Base-by-base conservation (phyloP, 2,888 invertebrate species). In the Kuschelorhynchus macadamiae region DNA sequence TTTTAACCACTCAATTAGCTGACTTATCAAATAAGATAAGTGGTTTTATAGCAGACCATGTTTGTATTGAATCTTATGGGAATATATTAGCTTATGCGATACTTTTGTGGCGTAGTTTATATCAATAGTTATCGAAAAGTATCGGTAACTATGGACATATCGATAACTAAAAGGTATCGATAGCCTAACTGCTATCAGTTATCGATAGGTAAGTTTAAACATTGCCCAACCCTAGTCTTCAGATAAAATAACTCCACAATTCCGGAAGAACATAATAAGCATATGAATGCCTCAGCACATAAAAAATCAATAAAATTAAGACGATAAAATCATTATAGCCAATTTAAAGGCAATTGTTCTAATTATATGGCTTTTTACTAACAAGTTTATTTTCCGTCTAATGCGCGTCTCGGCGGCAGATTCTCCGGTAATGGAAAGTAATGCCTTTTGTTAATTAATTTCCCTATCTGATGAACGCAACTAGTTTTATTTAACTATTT, bases 301-400 rank as follows among this genome's bases (percentile, higher is more conserved):
- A 52, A 33, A 62, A 67, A 52, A 59, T 60, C 67, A 63, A 63
- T 67, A 67, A 71, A 64, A 63, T 67, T 62, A 67, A 62, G 39
- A 41, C 47, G 36, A 62, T 57, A 53, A 57, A 52, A 67, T 67
- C 67, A 50, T 36, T 33, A 41, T 17, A 33, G 32, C 59, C 59
- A 55, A 67, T 67, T 71, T 71, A 67, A 71, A 71, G 67, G 64
- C 60, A 60, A 71, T 71, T 71, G 64, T 71, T 59, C 63, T 70
- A 42, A 67, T 67, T 46, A 39, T n/a, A 17, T 49, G 1, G 9
- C 14, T 41, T 53, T 68, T 68, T 64, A 14, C 36, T 52, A 63
- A 67, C 57, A 63, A 57, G 70, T 67, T 67, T 63, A 63, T 70
- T 70, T 67, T 63, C 59, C 32, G 41, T 20, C 12, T 56, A 52